Base-by-base conservation (phyloP, 2,113 vertebrate species). In the Gasterosteus nipponicus region DNA sequence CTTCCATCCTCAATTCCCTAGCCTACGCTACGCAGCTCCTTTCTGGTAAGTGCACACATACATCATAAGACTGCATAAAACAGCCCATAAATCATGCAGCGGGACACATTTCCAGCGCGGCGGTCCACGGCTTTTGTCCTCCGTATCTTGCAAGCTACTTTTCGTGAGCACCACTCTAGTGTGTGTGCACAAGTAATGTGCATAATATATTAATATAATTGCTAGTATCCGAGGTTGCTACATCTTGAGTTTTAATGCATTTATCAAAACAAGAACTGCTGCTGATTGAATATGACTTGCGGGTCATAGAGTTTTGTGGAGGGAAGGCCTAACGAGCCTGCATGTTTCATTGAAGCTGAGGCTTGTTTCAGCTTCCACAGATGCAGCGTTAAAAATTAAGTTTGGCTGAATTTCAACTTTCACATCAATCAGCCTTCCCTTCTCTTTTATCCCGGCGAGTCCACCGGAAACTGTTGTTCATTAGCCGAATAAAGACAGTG, bases 41-140 rank as follows among this genome's bases (percentile, higher is more conserved):
- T 49, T 85, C 64, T 84, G 79, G 86, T 90, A 89, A 93, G 86
- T 89, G 85, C 83, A 70, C 82, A 88, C 86, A 91, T 93, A 86
- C 85, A 89, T 91, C 87, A 89, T 63, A 84, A 57, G 76, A 67
- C 84, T 69, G 83, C 87, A 88, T 77, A 85, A 86, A 87, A 77
- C 64, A 80, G 79, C 64, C 85, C 53, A 88, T 92, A 89, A 91
- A 92, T 93, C 86, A 89, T 89, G 82, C 85, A 89, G 74, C 51
- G 39, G 59, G 71, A 80, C 54, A 47, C 69, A 62, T 79, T 83
- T 68, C 65, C 66, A 69, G 62, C 15, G 58, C 81, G 63, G 81
- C 47, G 57, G 75, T 80, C 73, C 41, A 44, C 79, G n/a, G 76
- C 77, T 74, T 81, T 85, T 84, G 76, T 85, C 82, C 59, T 69